Base-by-base conservation (phyloP, 2,888 invertebrate genomes). In the Anagyrus pseudococci region DNA sequence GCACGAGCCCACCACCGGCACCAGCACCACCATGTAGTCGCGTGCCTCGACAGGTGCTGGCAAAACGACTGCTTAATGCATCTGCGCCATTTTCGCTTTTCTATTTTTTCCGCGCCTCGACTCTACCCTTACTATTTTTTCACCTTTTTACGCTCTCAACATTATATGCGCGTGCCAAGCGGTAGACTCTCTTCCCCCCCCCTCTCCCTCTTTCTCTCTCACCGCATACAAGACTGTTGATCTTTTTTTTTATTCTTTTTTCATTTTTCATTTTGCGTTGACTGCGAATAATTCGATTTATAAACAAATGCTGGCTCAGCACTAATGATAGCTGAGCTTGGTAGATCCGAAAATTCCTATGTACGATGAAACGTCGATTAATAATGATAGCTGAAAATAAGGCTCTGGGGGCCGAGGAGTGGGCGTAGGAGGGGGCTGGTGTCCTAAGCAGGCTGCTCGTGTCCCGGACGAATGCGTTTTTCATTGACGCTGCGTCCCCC, bases 21-120 rank as follows among this genome's bases (percentile, higher is more conserved):
- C 33, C 26, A 40, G 2, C 37, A 50, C 10, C 40, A 25, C 17
- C 17, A 13, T 23, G 8, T 49, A 48, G 40, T 40, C 26, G 37
- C 44, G 25, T 4, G 20, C 22, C 25, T 37, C 49, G 54, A 49
- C 60, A 60, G 60, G 49, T 60, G 60, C 22, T 29, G 8, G 20
- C 22, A 20, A 43, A 49, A 49, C 44, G 17, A 41, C 56, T 47
- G 25, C 37, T 53, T 52, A 49, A 46, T 26, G 50, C 57, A 57
- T 57, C 57, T 62, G 57, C 47, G 41, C 40, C 40, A 23, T 22
- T 25, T 23, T 25, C 40, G n/a, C 8, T n/a, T 20, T 44, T 44
- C 20, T 13, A 15, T 40, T 41, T 41, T 13, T 17, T 41, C 41
- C n/a, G n/a, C n/a, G n/a, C n/a, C n/a, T n/a, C n/a, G n/a, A n/a